Evolutionary conservation across 2,113 vertebrate species (phyloP), one percentile per base, ranked within the genome.

Genomic region (Baryphthengus martii): DNA sequence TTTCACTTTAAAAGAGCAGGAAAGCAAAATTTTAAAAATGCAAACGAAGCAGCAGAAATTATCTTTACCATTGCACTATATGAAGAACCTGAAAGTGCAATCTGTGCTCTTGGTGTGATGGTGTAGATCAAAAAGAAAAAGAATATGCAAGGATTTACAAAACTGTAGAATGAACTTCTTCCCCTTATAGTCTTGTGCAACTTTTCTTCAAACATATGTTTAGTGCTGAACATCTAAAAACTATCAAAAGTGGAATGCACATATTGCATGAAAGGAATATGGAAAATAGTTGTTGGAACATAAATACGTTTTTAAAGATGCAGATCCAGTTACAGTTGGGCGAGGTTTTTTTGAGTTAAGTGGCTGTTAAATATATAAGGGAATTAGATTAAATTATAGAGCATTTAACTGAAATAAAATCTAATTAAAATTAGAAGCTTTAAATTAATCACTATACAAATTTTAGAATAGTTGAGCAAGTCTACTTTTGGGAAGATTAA

Each of bases 131-230:
- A 95, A 91, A 90, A 75, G 21, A 28, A 77, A 53, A 55, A 53
- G 33, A 92, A 52, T 3, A 18, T 65, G 26, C 18, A 80, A 95
- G 7, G 40, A 63, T 76, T 89, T 72, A 50, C 24, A 80, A 73
- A 96, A 89, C 58, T 68, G 20, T 67, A 66, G 19, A 2, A 10
- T 55, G 37, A 29, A 74, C 26, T 89, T 78, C 40, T 93, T 85
- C 80, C 85, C 71, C 52, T 87, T 61, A 49, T 17, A 91, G 67
- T 39, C 42, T 91, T 62, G 19, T 33, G 42, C 59, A 95, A 94
- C 93, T 92, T 95, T 93, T 94, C 86, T 95, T 95, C 93, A 95
- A 96, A 93, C 88, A 73, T 49, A 62, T 37, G 63, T n/a, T 84
- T 92, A 82, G 53, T 45, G 31, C 6, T 92, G 70, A 92, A 81